A percentile compares a stretch with the other conserved stretches of the same genome.
phyloP scores from a whole-genome alignment of 2,888 invertebrate genomes.

The Salpingus planirostris region DNA sequence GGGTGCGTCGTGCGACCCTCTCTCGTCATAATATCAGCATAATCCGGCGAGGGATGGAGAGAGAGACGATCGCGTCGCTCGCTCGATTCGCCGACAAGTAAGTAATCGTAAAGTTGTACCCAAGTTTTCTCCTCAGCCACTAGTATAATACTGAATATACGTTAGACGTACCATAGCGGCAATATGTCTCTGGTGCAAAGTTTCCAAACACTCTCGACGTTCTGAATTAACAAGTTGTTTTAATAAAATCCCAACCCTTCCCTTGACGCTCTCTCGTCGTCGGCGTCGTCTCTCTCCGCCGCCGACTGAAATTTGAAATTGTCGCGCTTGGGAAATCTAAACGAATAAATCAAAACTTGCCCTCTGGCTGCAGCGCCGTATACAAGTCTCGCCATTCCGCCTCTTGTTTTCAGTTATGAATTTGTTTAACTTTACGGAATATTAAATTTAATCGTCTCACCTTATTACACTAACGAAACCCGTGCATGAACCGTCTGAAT shows the following conservation, averaged over 20 bases:
- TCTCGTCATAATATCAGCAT: slow-evolving; percentile 11
- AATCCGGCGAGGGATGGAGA: slow-evolving; percentile 21
- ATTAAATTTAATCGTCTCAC: slow-evolving; percentile 30
- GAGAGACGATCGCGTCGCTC: too few relatives aligned
- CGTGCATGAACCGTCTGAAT: too few relatives aligned
- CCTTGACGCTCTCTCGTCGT: slow-evolving; percentile 23
- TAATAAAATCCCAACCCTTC: slow-evolving; percentile 42
- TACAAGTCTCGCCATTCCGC: neutral
- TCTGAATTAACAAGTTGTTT: slow-evolving; percentile 45
- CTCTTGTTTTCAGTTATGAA: slow-evolving; percentile 27
- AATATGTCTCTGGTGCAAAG: slow-evolving; percentile 31
- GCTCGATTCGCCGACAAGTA: slow-evolving; percentile 27
- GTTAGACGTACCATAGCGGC: too few relatives aligned
- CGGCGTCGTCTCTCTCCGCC: too few relatives aligned
- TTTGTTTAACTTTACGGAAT: slow-evolving; percentile 33
- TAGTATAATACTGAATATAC: too few relatives aligned
- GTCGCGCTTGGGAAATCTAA: slow-evolving; percentile 33
- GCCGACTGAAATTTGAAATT: too few relatives aligned
- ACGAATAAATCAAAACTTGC: slow-evolving; percentile 41
- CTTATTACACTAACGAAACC: too few relatives aligned
- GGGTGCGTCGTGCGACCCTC: slow-evolving; percentile 8
- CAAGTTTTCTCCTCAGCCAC: slow-evolving; percentile 35
- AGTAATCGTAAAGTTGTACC: slow-evolving; percentile 33
- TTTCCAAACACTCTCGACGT: slow-evolving; percentile 37
- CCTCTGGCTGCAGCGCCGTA: too few relatives aligned